These are phyloP conservation scores for Muschampia plurimacula DNA, from an alignment of 2,888 invertebrate genomes.

Conservation along the genomic window DNA sequence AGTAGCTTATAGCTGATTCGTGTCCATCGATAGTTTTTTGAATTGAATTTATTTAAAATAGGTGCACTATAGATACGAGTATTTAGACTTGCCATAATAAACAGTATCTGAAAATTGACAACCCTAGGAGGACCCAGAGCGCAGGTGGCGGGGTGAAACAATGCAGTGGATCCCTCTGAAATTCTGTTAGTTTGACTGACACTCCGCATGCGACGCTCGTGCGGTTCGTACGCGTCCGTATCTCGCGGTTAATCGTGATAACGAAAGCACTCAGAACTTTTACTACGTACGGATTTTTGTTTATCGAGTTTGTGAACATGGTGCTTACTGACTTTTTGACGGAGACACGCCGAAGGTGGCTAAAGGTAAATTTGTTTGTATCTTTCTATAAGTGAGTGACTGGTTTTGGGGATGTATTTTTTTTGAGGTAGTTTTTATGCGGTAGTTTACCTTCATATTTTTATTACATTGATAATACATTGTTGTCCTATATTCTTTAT, in stretches of 20 bases:
- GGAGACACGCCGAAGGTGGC: slow-evolving; percentile 77
- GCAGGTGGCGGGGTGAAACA: slow-evolving; percentile 22
- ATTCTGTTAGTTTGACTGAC: background rate
- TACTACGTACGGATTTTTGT: background rate
- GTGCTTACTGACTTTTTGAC: slow-evolving; percentile 78
- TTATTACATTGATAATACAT: too few relatives aligned
- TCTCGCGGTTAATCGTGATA: background rate
- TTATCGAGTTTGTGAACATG: slow-evolving; percentile 55
- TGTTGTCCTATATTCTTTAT: background rate
- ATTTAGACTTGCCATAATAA: background rate
- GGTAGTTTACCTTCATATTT: too few relatives aligned
- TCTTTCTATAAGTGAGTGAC: background rate
- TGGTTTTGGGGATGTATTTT: background rate
- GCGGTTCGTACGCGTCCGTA: slow-evolving; percentile 52
- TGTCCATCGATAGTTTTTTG: too few relatives aligned
- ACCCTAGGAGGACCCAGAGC: background rate
- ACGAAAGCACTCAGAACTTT: slow-evolving; percentile 32
- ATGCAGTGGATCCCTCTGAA: slow-evolving; percentile 47
- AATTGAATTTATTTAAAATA: background rate
- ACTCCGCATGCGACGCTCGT: slow-evolving; percentile 47
- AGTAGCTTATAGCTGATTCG: too few relatives aligned
- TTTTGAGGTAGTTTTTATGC: background rate
- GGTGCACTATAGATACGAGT: background rate
- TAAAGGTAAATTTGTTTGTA: slow-evolving; percentile 61
- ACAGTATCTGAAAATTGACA: background rate